Evolutionary conservation across 2,797 vertebrate genomes (phyloP).

Genomic region (Microchirus variegatus): DNA sequence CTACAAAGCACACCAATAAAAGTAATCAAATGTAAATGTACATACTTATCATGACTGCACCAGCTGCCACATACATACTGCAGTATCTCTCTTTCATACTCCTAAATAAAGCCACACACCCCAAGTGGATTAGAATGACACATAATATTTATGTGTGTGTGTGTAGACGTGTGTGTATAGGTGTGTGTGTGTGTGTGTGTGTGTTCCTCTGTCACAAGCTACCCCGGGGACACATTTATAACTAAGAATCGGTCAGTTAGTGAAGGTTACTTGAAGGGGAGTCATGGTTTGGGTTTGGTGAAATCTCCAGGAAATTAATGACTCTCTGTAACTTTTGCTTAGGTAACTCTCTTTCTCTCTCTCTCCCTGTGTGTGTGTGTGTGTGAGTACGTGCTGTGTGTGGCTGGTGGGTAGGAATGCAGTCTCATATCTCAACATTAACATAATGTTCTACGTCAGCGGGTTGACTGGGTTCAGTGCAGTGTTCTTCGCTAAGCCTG

Average conservation of each 20-base stretch:
- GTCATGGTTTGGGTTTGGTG: too few relatives aligned
- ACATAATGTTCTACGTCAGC: slow-evolving; percentile 48
- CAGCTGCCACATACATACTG: slow-evolving; percentile 44
- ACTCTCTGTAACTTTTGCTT: not conserved
- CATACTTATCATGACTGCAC: slow-evolving; percentile 67
- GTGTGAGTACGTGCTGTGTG: slow-evolving; percentile 30
- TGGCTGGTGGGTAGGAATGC: slow-evolving; percentile 46
- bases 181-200: too few relatives aligned
- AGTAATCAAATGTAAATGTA: slow-evolving; percentile 66
- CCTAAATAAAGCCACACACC: slow-evolving; percentile 47
- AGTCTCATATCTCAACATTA: slow-evolving; percentile 59
- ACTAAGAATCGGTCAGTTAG: too few relatives aligned
- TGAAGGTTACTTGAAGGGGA: too few relatives aligned
- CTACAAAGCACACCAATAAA: slow-evolving; percentile 50
- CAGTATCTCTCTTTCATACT: slow-evolving; percentile 40
- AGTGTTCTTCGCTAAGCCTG: slow-evolving; percentile 16
- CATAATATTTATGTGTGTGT: slow-evolving; percentile 10
- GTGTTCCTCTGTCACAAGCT: too few relatives aligned
- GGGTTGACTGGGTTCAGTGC: slow-evolving; percentile 59
- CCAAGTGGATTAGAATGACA: slow-evolving; percentile 34
- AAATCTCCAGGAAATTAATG: too few relatives aligned
- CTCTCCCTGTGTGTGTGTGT: not conserved
- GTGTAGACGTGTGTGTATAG: too few relatives aligned
- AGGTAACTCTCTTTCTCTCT: not conserved
- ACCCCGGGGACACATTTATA: too few relatives aligned